Percentiles rank a stretch among this genome's conserved stretches.
Conservation (phyloP, 2,113 vertebrate genomes). For the Chloropsis hardwickii region DNA sequence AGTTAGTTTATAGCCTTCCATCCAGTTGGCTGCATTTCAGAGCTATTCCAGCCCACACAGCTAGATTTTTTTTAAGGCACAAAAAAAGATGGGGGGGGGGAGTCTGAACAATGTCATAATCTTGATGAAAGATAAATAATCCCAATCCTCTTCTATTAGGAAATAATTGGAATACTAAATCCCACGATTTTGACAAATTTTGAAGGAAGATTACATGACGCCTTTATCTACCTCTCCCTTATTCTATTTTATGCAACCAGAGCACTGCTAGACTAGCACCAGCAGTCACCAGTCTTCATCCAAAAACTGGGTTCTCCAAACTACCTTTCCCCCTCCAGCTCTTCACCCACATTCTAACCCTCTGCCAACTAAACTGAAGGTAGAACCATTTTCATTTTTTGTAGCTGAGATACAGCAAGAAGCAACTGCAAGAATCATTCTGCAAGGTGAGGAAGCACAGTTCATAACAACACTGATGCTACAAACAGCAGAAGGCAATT, state of each 20-base stretch:
- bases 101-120: background rate
- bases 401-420: background rate
- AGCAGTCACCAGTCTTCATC: background rate
- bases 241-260: background rate
- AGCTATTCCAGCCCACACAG: constrained; percentile 9
- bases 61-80: background rate
- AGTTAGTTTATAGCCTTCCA: background rate
- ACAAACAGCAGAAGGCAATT: background rate
- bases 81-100: fast-evolving
- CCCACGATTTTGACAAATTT: background rate
- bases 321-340: background rate
- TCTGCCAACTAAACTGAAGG: background rate
- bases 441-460: background rate
- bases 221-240: background rate
- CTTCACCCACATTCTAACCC: background rate
- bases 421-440: background rate
- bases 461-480: background rate
- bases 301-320: background rate
- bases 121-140: background rate
- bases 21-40: constrained; percentile 25
- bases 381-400: fast-evolving
- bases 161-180: background rate
- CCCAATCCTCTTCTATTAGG: background rate
- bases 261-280: background rate
- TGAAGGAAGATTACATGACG: background rate